Evolutionary conservation across 2,113 vertebrate species (phyloP), one percentile per base, ranked within the genome.

Genomic region (Cacatua alba): DNA sequence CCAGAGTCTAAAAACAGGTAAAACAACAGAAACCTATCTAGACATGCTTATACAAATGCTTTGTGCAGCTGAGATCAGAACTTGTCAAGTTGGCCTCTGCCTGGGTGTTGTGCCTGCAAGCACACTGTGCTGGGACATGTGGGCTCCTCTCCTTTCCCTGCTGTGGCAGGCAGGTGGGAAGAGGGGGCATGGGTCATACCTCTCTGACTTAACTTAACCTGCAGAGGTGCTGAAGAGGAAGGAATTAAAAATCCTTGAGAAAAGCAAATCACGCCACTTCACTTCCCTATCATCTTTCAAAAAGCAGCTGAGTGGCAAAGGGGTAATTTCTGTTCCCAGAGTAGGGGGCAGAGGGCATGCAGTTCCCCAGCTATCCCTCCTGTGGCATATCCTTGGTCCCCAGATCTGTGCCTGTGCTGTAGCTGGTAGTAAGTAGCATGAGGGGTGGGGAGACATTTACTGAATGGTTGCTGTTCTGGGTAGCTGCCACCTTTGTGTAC

Each of bases 401-500:
- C 26, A 77, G 44, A 8, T 31, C 13, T 28, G 39, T 31, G 39
- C 17, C 24, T 7, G 2, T 8, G 7, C 29, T 41, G 59, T 16
- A 67, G 39, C 53, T 79, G 79, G 46, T 21, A 53, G 20, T 13
- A 33, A 17, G 35, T n/a, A 68, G 25, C n/a, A 51, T 37, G 37
- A 72, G 17, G 17, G 17, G 59, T 24, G 49, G 33, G 33, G 52
- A 67, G 41, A 33, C 1, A 0, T 71, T 53, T 53, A 68, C 6
- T 43, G 52, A 2, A 3, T 15, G 13, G 18, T 62, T 62, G 25
- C 26, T 48, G 62, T 62, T 74, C 21, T 52, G 52, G 8, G 8
- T 24, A 68, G 51, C 25, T 67, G 48, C 43, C 3, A 0, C 1
- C 17, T 19, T 28, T 31, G 16, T 74, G 60, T 4, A 0, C 28